Percentiles rank a stretch among this genome's conserved stretches.
Evolutionary conservation across 2,888 invertebrate genomes (phyloP).

Genomic region (Watsonalla binaria): DNA sequence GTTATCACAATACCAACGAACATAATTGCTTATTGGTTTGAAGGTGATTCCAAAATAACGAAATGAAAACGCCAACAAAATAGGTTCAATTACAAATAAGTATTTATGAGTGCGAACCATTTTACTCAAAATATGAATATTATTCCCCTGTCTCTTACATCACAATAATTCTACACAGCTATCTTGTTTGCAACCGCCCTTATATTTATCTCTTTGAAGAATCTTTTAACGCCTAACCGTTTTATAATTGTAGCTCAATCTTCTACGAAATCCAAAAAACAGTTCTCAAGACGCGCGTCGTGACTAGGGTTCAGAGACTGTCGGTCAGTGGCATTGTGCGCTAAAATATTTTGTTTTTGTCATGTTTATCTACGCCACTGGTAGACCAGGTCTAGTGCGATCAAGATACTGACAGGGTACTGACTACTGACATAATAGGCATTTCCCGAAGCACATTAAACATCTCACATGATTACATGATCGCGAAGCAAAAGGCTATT

Average conservation of each 20-base stretch:
- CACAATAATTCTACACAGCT: not conserved
- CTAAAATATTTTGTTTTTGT: conserved; percentile 44
- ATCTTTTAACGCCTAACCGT: conserved; percentile 23
- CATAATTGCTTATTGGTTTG: no score
- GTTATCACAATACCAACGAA: no score
- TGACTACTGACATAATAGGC: conserved; percentile 31
- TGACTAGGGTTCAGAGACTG: conserved; percentile 52
- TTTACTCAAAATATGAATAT: no score
- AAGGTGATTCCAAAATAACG: no score
- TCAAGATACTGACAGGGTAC: conserved; percentile 32
- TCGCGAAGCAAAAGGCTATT: not conserved
- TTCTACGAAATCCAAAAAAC: conserved; percentile 44
- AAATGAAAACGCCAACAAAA: no score
- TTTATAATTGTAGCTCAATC: conserved; percentile 24
- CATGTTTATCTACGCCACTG: conserved; percentile 31
- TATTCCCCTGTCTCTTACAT: no score
- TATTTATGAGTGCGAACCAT: no score
- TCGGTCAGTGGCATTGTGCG: conserved; percentile 30
- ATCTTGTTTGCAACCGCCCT: not conserved
- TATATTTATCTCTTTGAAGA: not conserved
- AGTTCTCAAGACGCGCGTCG: conserved; percentile 47
- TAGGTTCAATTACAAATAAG: no score
- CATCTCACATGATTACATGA: conserved; percentile 8
- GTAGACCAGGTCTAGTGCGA: conserved; percentile 14
- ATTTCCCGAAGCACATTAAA: conserved; percentile 43